A percentile compares a stretch with the other conserved stretches of the same genome.
These are phyloP conservation scores for Hipparchia sbordonii DNA, from an alignment of 2,888 invertebrate genomes.

Conservation along the genomic window DNA sequence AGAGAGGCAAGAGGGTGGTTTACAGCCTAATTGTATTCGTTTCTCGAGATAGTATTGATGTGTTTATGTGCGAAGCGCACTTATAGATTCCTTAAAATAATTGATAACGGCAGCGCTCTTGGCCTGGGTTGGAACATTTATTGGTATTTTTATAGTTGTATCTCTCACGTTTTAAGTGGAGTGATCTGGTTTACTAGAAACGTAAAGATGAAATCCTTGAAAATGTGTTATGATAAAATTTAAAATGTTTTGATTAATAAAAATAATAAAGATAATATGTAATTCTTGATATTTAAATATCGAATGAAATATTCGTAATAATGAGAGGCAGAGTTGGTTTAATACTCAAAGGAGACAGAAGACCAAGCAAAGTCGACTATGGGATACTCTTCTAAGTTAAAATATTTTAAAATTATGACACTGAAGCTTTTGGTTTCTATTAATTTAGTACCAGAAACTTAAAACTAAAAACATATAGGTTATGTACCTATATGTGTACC, in stretches of 20 bases:
- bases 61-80: slow-evolving; percentile 40
- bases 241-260: too few species aligned
- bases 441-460: neutral
- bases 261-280: too few species aligned
- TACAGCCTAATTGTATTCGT: slow-evolving; percentile 26
- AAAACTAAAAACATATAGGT: too few species aligned
- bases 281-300: too few species aligned
- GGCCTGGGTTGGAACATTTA: slow-evolving; percentile 7
- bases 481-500: too few species aligned
- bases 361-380: too few species aligned
- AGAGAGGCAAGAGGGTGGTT: slow-evolving; percentile 26
- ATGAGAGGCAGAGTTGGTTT: too few species aligned
- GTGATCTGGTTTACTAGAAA: slow-evolving; percentile 3
- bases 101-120: slow-evolving; percentile 13
- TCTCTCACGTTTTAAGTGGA: slow-evolving; percentile 21
- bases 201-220: neutral
- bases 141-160: slow-evolving; percentile 18
- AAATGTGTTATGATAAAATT: neutral
- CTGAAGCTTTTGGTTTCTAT: too few species aligned
- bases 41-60: slow-evolving; percentile 32
- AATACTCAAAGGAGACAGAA: too few species aligned
- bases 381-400: too few species aligned
- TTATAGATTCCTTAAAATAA: slow-evolving; percentile 26
- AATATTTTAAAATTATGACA: too few species aligned
- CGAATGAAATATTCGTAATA: too few species aligned